Evolutionary conservation across 2,113 vertebrate species (phyloP).

Genomic region (Mellivora capensis): DNA sequence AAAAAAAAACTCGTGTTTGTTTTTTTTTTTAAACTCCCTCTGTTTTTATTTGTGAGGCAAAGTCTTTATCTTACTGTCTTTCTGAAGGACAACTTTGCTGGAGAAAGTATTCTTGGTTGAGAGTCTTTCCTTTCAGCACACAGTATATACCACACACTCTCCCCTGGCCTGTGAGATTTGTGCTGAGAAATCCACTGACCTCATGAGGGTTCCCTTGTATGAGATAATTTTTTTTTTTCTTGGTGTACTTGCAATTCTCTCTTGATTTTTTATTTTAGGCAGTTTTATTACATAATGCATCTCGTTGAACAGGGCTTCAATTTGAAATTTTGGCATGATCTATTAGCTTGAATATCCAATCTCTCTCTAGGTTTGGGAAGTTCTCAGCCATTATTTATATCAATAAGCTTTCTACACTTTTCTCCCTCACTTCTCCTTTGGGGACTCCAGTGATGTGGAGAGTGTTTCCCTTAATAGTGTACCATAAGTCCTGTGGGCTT

Average conservation of each 20-base stretch:
- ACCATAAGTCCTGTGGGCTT: no score
- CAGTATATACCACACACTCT: neutral
- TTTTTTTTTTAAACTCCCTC: no score
- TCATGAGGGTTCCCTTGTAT: neutral
- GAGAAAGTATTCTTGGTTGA: neutral
- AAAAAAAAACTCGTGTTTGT: no score
- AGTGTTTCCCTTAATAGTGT: neutral
- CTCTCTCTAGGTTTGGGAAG: neutral
- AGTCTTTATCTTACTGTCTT: neutral
- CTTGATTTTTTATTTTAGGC: neutral
- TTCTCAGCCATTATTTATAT: neutral
- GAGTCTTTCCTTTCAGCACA: neutral
- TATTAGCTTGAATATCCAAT: neutral
- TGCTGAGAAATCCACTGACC: neutral
- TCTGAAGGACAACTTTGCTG: neutral
- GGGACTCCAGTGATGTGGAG: neutral
- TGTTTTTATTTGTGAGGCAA: neutral
- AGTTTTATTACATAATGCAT: neutral
- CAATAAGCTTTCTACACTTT: neutral
- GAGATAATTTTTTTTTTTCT: neutral
- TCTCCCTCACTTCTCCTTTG: neutral
- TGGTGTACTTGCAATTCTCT: neutral
- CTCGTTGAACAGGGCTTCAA: neutral
- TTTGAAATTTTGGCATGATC: neutral
- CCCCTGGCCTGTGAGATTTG: neutral